Evolutionary conservation across 1,140 invertebrate genomes (phyloP), one percentile per base, ranked within the genome.

Genomic region (Temnothorax nylanderi): DNA sequence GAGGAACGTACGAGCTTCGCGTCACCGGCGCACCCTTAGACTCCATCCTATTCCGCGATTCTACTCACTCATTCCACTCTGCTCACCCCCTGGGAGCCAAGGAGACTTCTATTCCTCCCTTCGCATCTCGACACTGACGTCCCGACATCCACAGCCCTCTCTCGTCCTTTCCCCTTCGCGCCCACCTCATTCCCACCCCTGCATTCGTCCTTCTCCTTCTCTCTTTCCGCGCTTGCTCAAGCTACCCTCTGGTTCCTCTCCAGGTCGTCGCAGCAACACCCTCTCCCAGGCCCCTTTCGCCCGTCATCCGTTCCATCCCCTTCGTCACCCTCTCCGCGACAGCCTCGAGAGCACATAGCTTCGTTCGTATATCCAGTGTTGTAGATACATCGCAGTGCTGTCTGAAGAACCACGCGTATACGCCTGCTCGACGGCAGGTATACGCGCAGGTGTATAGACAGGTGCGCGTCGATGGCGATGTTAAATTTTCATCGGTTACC

Each of bases 361-460:
- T 90, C 88, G 87, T 90, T 92, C 91, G 90, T 93, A 93, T 91
- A 94, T 93, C 93, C 93, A 94, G 93, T 94, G 93, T 93, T 92
- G 93, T 91, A 93, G 92, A 94, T 94, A 93, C 87, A 93, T 93
- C 90, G 87, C 86, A 86, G 90, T 88, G 87, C 91, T 89, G 92
- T 93, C 93, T 92, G 81, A 85, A 87, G 90, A 91, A 87, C 76
- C 89, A 76, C 84, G 69, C 82, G 85, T 88, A 60, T 87, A 69
- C 77, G 65, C 49, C 87, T 3, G 71, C 54, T 8, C 47, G 49
- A 88, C 85, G 69, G 75, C 58, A 78, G 85, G 76, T 89, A 87
- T 65, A 82, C 80, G 74, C 72, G 74, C 72, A 84, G 72, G 84
- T 54, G 74, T 64, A 41, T n/a, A 86, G 86, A 90, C 87, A 90